These are phyloP conservation scores for Paraplagusia blochii DNA, from an alignment of 2,113 vertebrate species.

Conservation along the genomic window DNA sequence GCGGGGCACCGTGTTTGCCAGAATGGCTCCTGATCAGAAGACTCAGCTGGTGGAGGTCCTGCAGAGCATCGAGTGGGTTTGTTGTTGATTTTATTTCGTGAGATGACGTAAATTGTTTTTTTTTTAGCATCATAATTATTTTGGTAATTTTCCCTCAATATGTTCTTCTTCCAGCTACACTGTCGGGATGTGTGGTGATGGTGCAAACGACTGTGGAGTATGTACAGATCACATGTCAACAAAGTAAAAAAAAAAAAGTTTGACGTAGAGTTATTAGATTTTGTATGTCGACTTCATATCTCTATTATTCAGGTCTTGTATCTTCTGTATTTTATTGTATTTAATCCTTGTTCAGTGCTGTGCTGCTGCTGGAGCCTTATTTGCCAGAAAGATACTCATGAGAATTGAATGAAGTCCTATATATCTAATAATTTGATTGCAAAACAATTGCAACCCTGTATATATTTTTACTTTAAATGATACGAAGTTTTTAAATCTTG, in stretches of 20 bases:
- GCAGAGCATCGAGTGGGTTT: slow-evolving; percentile 93
- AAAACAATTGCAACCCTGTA: no score
- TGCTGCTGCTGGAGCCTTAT: no score
- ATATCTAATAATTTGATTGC: no score
- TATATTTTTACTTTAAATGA: no score
- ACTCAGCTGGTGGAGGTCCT: slow-evolving; percentile 93
- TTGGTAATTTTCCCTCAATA: neutral
- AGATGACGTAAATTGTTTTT: neutral
- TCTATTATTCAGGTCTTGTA: neutral
- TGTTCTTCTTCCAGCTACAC: slow-evolving; percentile 82
- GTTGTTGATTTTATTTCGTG: neutral
- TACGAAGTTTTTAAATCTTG: no score
- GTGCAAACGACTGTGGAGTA: slow-evolving; percentile 98
- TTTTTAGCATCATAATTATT: neutral
- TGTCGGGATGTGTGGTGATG: slow-evolving; percentile 98
- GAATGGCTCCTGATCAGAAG: slow-evolving; percentile 98
- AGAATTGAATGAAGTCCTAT: no score
- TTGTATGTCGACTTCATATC: no score
- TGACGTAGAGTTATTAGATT: no score
- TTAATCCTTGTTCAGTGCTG: no score
- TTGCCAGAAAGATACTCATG: no score
- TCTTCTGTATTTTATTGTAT: no score
- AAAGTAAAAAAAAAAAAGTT: neutral
- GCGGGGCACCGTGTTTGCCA: slow-evolving; percentile 89
- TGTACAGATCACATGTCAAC: slow-evolving; percentile 61